phyloP scores from a whole-genome alignment of 2,888 invertebrate genomes.

The Coecobrya sp. region DNA sequence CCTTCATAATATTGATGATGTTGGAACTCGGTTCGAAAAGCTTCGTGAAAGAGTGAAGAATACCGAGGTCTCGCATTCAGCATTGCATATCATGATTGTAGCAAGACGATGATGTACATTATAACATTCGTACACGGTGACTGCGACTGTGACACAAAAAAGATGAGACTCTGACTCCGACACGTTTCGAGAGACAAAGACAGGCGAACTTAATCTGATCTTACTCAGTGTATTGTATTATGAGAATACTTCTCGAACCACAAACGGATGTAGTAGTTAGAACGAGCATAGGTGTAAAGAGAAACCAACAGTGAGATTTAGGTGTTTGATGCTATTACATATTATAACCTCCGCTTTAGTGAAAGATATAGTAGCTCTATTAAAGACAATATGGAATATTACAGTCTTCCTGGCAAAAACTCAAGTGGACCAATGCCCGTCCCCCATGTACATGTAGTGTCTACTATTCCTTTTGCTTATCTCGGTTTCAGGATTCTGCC shows the following conservation, averaged over 20 bases:
- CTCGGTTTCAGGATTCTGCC: neutral
- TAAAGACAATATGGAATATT: constrained; percentile 59
- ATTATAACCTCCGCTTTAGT: no score
- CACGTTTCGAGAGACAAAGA: constrained; percentile 37
- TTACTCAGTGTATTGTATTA: no score
- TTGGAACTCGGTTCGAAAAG: constrained; percentile 48
- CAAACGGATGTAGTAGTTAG: no score
- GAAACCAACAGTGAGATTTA: neutral
- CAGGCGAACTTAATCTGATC: neutral
- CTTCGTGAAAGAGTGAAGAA: neutral
- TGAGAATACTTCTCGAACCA: no score
- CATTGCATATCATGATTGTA: neutral
- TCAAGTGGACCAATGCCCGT: constrained; percentile 84
- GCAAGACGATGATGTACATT: neutral
- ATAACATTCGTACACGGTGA: neutral
- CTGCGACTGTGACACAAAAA: constrained; percentile 55
- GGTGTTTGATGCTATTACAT: neutral
- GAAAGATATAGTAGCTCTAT: no score
- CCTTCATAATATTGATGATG: constrained; percentile 30
- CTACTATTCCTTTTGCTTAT: neutral
- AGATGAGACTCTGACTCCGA: constrained; percentile 46
- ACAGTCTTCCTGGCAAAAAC: constrained; percentile 81
- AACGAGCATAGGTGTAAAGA: neutral
- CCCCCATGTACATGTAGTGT: neutral
- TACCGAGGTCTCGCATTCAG: neutral